Base-by-base conservation (phyloP, 1,140 invertebrate species). In the Aleiodes sp. region DNA sequence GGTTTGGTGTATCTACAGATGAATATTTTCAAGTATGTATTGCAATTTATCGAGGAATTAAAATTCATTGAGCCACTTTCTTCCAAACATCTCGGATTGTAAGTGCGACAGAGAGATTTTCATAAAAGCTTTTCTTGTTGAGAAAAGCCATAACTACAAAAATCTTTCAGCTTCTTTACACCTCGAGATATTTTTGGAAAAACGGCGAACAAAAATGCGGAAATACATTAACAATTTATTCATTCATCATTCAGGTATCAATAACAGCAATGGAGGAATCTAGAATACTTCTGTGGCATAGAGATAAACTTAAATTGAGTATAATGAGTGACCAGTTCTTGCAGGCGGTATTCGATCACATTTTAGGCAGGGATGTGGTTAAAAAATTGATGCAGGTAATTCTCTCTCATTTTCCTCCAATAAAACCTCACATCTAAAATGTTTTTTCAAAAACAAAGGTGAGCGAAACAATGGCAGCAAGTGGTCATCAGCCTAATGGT, bases 211-310 rank as follows among this genome's bases (percentile, higher is more conserved):
- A n/a, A n/a, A n/a, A n/a, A n/a, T n/a, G n/a, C n/a, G n/a, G n/a
- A n/a, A n/a, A n/a, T 9, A 56, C 14, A 63, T n/a, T 35, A 26
- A 24, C 12, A 35, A 16, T 4, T 59, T 26, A 29, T n/a, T 33
- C 31, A 65, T 72, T 52, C 56, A 66, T 76, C 70, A 66, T 78
- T 16, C 75, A 92, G 90, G 94, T 96, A 65, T 94, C 94, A 43
- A 94, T 96, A 76, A 94, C 93, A 81, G 94, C 94, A 63, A 91
- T 95, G 88, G 94, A 96, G 84, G 94, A 96, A 77, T 94, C 93
- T 4, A 88, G 93, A 43, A 89, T 97, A 68, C 85, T 97, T 57
- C 91, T 96, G 63, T 96, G 95, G 94, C 93, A 95, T 80, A 88
- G 93, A 56, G 92, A 94, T 82, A 94, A 94, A 82, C 87, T 96